These are phyloP conservation scores for Dinomys branickii DNA, from an alignment of 2,113 vertebrate species.

Conservation along the genomic window DNA sequence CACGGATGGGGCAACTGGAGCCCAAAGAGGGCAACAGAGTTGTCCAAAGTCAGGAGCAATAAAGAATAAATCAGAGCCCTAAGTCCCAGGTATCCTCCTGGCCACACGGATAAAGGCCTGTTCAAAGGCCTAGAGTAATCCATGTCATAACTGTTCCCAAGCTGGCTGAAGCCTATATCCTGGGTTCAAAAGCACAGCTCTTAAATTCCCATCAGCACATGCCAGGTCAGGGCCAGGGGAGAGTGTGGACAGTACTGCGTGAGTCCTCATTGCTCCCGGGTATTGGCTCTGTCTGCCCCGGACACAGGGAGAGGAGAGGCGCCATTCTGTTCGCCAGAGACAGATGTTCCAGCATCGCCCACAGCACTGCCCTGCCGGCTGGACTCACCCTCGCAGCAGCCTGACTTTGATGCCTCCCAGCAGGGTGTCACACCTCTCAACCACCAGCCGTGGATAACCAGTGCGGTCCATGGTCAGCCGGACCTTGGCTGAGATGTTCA, in stretches of 20 bases:
- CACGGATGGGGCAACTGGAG: not conserved
- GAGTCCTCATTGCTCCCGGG: not conserved
- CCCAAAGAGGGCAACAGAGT: not conserved
- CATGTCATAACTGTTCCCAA: not conserved
- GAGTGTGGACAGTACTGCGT: accelerated
- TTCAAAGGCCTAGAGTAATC: not conserved
- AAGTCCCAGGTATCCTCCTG: not conserved
- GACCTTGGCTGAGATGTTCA: slow-evolving; percentile 82
- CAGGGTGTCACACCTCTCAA: slow-evolving; percentile 80
- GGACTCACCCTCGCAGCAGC: slow-evolving; percentile 81
- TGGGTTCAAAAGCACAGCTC: not conserved
- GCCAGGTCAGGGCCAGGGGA: not conserved
- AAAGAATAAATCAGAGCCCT: not conserved
- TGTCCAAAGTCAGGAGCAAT: not conserved
- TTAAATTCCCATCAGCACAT: no score
- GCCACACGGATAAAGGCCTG: no score
- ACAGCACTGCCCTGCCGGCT: accelerated
- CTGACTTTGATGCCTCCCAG: slow-evolving; percentile 80
- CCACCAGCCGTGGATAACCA: slow-evolving; percentile 77
- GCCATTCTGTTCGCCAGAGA: not conserved
- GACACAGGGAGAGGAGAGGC: not conserved
- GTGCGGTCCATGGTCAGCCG: slow-evolving; percentile 82
- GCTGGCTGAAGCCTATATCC: not conserved
- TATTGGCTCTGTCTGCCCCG: not conserved
- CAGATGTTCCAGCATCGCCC: not conserved